Conservation (phyloP, 2,888 invertebrate species). For the Drosophila meridiana region DNA sequence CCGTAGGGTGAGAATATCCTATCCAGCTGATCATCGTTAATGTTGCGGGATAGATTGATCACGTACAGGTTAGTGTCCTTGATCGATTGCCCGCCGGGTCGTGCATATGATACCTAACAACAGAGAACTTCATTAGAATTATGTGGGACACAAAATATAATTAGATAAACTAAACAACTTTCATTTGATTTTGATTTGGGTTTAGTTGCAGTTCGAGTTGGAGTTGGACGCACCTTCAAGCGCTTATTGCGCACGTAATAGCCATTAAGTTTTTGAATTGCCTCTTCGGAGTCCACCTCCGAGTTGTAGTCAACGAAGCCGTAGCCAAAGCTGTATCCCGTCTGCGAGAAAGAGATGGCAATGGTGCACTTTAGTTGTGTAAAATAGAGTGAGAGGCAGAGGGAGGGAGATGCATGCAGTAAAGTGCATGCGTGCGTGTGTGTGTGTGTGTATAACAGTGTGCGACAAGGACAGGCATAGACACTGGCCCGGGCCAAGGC, state of each 20-base stretch:
- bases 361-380: not conserved
- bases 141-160: not conserved
- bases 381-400: not conserved
- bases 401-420: not conserved
- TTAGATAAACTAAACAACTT: not conserved
- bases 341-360: conserved; percentile 85
- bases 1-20: conserved; percentile 95
- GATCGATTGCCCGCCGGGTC: conserved; percentile 95
- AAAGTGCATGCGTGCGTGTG: conserved; percentile 13
- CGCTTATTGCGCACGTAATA: conserved; percentile 95
- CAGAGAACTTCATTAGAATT: not conserved
- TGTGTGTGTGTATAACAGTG: conserved; percentile 18
- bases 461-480: conserved; percentile 41
- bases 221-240: conserved; percentile 89
- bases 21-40: conserved; percentile 93
- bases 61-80: conserved; percentile 98
- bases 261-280: conserved; percentile 95
- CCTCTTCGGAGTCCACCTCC: conserved; percentile 93
- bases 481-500: not conserved
- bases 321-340: conserved; percentile 98
- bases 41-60: conserved; percentile 94
- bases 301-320: conserved; percentile 96
- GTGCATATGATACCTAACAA: conserved; percentile 92
- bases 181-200: not conserved
- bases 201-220: not conserved